A percentile compares a stretch with the other conserved stretches of the same genome.
These are phyloP conservation scores for Megalops cyprinoides DNA, from an alignment of 2,797 vertebrate genomes.

Conservation along the genomic window DNA sequence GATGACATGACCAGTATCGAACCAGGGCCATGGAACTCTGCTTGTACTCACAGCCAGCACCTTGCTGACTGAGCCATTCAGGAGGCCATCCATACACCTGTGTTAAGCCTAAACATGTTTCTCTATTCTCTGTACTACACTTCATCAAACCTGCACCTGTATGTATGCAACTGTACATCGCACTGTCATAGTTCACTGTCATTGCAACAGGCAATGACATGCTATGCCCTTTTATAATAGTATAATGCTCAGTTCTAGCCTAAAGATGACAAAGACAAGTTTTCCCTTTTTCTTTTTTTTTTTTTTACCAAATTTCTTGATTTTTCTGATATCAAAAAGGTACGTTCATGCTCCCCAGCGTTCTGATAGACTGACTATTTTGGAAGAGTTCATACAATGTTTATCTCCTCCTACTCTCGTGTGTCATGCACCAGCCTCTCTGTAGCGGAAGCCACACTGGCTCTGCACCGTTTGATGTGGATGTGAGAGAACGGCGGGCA, in stretches of 20 bases:
- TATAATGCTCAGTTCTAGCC: neutral
- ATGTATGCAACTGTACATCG: neutral
- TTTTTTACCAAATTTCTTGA: no score
- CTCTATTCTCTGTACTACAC: no score
- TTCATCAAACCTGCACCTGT: no score
- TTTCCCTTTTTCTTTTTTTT: neutral
- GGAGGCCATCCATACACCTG: no score
- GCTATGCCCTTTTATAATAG: neutral
- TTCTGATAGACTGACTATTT: neutral
- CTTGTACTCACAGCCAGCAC: no score
- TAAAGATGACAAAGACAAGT: neutral
- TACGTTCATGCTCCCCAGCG: neutral
- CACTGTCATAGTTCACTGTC: neutral
- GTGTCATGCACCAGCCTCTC: neutral
- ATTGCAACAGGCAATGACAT: neutral
- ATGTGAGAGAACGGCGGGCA: neutral
- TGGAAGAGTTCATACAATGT: neutral
- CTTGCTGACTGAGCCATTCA: no score
- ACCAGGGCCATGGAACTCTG: no score
- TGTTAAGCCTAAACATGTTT: no score
- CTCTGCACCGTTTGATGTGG: neutral
- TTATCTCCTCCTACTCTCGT: constrained; percentile 1
- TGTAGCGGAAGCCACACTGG: neutral
- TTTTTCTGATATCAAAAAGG: neutral
- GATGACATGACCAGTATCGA: no score